Percentiles rank a stretch among this genome's conserved stretches.
phyloP scores from a whole-genome alignment of 1,140 invertebrate species.

The Drosophila biarmipes region DNA sequence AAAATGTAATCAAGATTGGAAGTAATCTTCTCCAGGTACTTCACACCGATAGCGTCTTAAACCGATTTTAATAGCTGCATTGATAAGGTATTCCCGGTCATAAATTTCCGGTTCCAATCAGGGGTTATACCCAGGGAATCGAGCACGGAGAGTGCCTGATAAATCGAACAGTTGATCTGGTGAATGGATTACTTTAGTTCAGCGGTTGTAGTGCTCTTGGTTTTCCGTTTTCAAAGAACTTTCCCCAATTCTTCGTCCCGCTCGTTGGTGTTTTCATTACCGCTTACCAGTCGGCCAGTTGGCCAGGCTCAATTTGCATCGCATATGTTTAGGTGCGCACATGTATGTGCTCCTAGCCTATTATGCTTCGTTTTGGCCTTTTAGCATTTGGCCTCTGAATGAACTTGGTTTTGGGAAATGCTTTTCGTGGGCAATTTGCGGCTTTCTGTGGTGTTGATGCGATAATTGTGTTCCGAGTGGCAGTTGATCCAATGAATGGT shows the following conservation, averaged over 20 bases:
- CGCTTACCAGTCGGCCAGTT: conserved; percentile 57
- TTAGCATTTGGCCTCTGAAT: conserved; percentile 10
- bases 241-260: conserved; percentile 1
- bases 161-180: neutral
- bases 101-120: conserved; percentile 19
- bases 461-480: conserved; percentile 63
- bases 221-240: conserved; percentile 1
- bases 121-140: neutral
- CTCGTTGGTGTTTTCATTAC: conserved; percentile 22
- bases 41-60: conserved; percentile 10
- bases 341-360: conserved; percentile 2
- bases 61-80: conserved; percentile 20
- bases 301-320: conserved; percentile 64
- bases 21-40: conserved; percentile 22
- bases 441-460: conserved; percentile 31
- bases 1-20: neutral
- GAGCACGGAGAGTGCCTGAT: neutral
- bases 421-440: conserved; percentile 40
- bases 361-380: conserved; percentile 27
- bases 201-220: conserved; percentile 1
- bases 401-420: conserved; percentile 49
- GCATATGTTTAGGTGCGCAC: conserved; percentile 11
- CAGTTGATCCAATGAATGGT: conserved; percentile 52
- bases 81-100: conserved; percentile 10
- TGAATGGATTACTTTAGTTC: neutral